These are phyloP conservation scores for Xenus cinereus DNA, from an alignment of 2,113 vertebrate genomes.

Conservation along the genomic window DNA sequence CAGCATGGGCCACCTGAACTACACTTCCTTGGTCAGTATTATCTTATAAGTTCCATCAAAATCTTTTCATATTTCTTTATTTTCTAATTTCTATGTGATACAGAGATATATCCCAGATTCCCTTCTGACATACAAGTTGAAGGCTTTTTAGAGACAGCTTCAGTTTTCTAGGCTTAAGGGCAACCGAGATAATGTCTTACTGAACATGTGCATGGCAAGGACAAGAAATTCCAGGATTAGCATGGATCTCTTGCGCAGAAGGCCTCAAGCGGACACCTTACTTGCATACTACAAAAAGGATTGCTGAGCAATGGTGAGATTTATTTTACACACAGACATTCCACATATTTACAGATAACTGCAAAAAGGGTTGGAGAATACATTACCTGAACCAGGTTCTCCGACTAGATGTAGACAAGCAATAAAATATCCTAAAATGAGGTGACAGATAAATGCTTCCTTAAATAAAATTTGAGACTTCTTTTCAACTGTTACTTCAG, in stretches of 20 bases:
- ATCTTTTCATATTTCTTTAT: background rate
- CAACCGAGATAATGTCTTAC: background rate
- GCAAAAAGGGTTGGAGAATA: background rate
- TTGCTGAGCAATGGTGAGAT: background rate
- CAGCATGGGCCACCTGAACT: background rate
- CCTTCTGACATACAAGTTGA: background rate
- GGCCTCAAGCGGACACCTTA: background rate
- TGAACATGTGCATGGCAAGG: background rate
- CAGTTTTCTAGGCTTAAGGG: background rate
- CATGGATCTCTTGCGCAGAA: background rate
- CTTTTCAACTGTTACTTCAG: background rate
- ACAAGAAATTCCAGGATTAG: background rate
- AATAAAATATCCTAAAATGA: background rate
- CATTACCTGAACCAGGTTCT: background rate
- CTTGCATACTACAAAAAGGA: background rate
- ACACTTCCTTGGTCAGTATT: background rate
- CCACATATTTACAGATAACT: background rate
- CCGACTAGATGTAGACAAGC: background rate
- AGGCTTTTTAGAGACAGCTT: background rate
- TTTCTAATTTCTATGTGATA: background rate
- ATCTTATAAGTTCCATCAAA: background rate
- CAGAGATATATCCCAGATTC: background rate
- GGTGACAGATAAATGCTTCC: background rate
- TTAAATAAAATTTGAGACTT: background rate
- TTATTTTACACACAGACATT: background rate